These are phyloP conservation scores for Eupristina koningsbergeri DNA, from an alignment of 1,140 invertebrate genomes.

Conservation along the genomic window DNA sequence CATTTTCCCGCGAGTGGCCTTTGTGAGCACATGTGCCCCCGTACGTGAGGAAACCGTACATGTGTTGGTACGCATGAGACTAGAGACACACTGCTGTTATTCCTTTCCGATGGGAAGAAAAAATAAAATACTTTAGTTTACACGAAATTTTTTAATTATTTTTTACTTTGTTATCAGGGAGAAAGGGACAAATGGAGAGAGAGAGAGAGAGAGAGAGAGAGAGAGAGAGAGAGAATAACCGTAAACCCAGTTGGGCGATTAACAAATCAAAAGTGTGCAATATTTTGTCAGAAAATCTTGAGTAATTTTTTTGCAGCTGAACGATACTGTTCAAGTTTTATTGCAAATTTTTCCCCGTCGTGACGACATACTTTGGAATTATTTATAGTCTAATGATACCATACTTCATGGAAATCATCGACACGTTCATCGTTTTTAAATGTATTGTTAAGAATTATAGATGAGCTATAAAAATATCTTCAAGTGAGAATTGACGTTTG, in stretches of 20 bases:
- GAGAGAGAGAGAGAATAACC: not conserved
- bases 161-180: not conserved
- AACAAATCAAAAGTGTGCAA: not conserved
- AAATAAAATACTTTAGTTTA: constrained; percentile 22
- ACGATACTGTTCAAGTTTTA: constrained; percentile 12
- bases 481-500: not conserved
- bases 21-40: not conserved
- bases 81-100: constrained; percentile 18
- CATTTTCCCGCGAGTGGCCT: not conserved
- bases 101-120: constrained; percentile 27
- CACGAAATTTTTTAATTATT: not conserved
- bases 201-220: too few relatives aligned
- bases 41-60: not conserved
- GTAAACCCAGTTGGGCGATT: not conserved
- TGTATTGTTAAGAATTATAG: constrained; percentile 19
- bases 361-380: constrained; percentile 23
- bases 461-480: constrained; percentile 8
- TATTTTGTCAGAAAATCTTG: constrained; percentile 19
- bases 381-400: constrained; percentile 25
- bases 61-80: not conserved
- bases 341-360: constrained; percentile 19
- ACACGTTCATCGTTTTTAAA: not conserved
- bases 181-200: too few relatives aligned
- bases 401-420: constrained; percentile 21
- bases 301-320: constrained; percentile 10